Evolutionary conservation across 2,113 vertebrate species (phyloP).

Genomic region (Malurus elegans): DNA sequence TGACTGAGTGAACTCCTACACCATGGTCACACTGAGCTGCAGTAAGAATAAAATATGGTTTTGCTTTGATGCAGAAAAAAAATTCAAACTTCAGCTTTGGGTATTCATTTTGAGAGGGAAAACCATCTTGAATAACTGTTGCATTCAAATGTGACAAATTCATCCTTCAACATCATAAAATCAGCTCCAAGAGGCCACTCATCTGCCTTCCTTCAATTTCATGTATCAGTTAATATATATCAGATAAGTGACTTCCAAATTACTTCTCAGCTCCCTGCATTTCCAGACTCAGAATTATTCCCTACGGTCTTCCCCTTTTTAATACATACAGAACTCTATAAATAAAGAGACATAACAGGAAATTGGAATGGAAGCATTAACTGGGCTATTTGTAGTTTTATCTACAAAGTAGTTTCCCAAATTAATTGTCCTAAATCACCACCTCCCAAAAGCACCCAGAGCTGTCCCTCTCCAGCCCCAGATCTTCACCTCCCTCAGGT

Average conservation of each 20-base stretch:
- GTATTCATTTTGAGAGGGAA: neutral
- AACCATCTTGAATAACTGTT: neutral
- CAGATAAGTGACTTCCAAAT: neutral
- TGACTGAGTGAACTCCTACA: neutral
- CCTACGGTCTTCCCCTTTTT: neutral
- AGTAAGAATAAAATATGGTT: neutral
- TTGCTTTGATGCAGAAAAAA: neutral
- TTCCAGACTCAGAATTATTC: neutral
- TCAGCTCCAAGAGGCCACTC: neutral
- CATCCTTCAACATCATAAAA: neutral
- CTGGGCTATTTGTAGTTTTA: neutral
- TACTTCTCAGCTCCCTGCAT: neutral
- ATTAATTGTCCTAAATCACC: rapidly evolving
- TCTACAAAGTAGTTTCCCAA: neutral
- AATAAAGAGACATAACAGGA: neutral
- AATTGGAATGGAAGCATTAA: neutral
- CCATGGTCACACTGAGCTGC: rapidly evolving
- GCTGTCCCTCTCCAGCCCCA: neutral
- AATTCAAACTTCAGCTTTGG: neutral
- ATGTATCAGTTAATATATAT: neutral
- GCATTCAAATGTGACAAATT: neutral
- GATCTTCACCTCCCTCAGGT: neutral
- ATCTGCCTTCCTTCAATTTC: neutral
- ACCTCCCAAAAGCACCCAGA: neutral
- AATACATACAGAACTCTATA: neutral